Evolutionary conservation across 1,140 invertebrate genomes (phyloP).

Genomic region (Drosophila carrolli): DNA sequence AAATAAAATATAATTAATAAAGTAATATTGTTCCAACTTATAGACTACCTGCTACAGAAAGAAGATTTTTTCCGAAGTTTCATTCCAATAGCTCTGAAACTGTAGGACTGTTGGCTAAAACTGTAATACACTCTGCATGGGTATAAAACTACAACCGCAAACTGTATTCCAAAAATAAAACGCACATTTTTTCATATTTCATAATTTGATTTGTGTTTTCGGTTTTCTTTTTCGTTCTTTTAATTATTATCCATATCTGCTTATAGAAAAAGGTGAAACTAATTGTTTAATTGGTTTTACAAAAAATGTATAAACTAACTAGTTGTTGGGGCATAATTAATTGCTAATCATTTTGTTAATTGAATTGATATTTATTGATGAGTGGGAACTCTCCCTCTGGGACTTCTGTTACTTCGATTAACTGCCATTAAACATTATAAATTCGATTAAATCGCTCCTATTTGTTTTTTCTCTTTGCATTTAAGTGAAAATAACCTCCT

Average conservation of each 20-base stretch:
- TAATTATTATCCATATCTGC: constrained; percentile 77
- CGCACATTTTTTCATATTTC: constrained; percentile 56
- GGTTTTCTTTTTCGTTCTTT: constrained; percentile 31
- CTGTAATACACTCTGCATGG: too few relatives aligned
- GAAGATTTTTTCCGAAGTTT: too few relatives aligned
- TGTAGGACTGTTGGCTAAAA: too few relatives aligned
- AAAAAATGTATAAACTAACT: constrained; percentile 81
- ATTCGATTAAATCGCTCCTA: constrained; percentile 81
- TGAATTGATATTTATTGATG: constrained; percentile 76
- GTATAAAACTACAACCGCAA: background rate
- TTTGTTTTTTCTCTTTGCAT: constrained; percentile 34
- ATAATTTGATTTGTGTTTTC: constrained; percentile 59
- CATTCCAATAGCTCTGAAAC: too few relatives aligned
- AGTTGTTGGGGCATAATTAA: constrained; percentile 61
- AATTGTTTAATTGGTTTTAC: constrained; percentile 75
- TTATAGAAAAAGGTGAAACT: constrained; percentile 73
- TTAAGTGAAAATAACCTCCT: constrained; percentile 35
- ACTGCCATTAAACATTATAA: constrained; percentile 82
- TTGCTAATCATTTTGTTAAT: constrained; percentile 70
- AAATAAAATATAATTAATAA: too few relatives aligned
- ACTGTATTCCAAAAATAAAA: constrained; percentile 10
- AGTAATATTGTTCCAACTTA: too few relatives aligned
- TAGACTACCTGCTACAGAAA: too few relatives aligned
- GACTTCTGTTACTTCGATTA: constrained; percentile 51
- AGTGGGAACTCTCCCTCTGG: constrained; percentile 14